phyloP scores from a whole-genome alignment of 2,113 vertebrate genomes.

The Apeltes quadracus region DNA sequence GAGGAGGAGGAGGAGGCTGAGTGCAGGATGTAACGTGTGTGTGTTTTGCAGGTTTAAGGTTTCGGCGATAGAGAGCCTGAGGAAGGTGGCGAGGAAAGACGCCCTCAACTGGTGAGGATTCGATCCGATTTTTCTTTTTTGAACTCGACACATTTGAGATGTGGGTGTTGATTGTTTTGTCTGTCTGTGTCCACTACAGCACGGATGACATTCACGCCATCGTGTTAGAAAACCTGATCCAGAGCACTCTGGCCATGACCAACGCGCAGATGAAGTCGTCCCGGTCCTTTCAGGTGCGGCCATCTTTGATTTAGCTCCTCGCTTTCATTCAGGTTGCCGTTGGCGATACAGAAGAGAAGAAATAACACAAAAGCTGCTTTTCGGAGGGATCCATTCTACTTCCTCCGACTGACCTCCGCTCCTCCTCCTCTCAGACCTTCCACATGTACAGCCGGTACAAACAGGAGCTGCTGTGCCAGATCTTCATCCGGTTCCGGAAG shows the following conservation, averaged over 20 bases:
- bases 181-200: slow-evolving; percentile 71
- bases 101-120: slow-evolving; percentile 58
- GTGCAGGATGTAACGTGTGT: not conserved
- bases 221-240: slow-evolving; percentile 93
- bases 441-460: slow-evolving; percentile 88
- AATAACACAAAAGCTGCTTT: too few relatives aligned
- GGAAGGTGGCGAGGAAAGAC: slow-evolving; percentile 51
- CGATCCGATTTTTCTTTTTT: not conserved
- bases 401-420: not conserved
- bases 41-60: slow-evolving; percentile 85
- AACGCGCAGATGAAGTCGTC: slow-evolving; percentile 91
- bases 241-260: slow-evolving; percentile 92
- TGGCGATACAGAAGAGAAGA: too few relatives aligned
- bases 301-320: not conserved
- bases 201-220: slow-evolving; percentile 88
- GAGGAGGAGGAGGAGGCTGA: not conserved
- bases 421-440: slow-evolving; percentile 82
- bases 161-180: not conserved
- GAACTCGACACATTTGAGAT: not conserved
- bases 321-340: not conserved
- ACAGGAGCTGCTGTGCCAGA: slow-evolving; percentile 86
- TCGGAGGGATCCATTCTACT: too few relatives aligned
- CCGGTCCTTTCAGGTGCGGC: slow-evolving; percentile 89
- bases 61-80: slow-evolving; percentile 83
- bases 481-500: slow-evolving; percentile 87